A percentile compares a stretch with the other conserved stretches of the same genome.
These are phyloP conservation scores for Cottus gobio DNA, from an alignment of 2,113 vertebrate species.

Conservation along the genomic window DNA sequence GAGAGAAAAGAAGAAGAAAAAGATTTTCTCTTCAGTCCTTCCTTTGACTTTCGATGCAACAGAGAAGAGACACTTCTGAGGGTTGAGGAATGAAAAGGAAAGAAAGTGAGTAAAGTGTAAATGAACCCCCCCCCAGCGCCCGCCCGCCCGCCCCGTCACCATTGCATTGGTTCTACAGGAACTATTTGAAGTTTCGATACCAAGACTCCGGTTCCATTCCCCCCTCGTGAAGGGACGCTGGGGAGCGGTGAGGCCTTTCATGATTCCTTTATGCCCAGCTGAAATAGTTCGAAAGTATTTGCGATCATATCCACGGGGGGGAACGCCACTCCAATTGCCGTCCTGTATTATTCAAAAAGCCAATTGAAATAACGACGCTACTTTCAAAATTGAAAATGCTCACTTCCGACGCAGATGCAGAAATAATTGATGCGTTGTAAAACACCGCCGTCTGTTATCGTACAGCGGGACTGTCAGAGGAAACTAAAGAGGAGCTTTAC, in stretches of 20 bases:
- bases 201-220: conserved; percentile 77
- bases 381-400: conserved; percentile 70
- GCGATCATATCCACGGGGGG: conserved; percentile 74
- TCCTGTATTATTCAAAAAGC: conserved; percentile 75
- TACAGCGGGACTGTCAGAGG: conserved; percentile 46
- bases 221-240: conserved; percentile 72
- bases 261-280: conserved; percentile 80
- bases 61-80: conserved; percentile 81
- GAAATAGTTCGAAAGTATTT: conserved; percentile 81
- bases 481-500: conserved; percentile 30
- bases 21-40: conserved; percentile 76
- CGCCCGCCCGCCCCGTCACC: conserved; percentile 71
- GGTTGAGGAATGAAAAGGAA: conserved; percentile 76
- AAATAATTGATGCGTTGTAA: conserved; percentile 75
- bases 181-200: conserved; percentile 84
- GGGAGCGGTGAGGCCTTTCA: conserved; percentile 75
- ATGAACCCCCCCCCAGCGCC: conserved; percentile 78
- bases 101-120: conserved; percentile 84
- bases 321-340: conserved; percentile 61
- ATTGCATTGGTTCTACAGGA: conserved; percentile 80
- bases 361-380: conserved; percentile 68
- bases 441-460: conserved; percentile 58
- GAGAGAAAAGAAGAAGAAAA: conserved; percentile 72
- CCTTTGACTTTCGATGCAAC: conserved; percentile 79
- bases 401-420: conserved; percentile 56